phyloP scores from a whole-genome alignment of 2,888 invertebrate species.

The Agrilus biguttatus region DNA sequence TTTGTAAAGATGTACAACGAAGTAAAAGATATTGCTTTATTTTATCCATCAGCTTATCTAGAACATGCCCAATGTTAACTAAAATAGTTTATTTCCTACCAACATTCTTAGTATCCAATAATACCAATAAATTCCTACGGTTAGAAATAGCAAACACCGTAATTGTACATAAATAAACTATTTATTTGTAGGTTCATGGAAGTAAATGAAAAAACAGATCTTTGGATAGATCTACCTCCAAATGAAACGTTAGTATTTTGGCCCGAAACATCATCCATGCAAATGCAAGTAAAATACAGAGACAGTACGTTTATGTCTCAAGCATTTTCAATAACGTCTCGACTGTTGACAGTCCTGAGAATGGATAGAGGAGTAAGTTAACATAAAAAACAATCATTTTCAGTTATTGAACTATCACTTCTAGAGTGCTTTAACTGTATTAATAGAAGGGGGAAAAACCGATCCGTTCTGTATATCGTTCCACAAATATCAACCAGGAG shows the following conservation, averaged over 20 bases:
- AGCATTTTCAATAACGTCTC: slow-evolving; percentile 55
- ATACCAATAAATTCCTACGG: slow-evolving; percentile 40
- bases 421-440: slow-evolving; percentile 54
- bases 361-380: slow-evolving; percentile 67
- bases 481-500: slow-evolving; percentile 57
- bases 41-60: slow-evolving; percentile 51
- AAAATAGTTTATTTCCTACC: slow-evolving; percentile 68
- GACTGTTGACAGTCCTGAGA: slow-evolving; percentile 59
- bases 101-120: slow-evolving; percentile 63
- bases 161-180: background rate
- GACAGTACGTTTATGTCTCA: slow-evolving; percentile 65
- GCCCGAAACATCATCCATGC: slow-evolving; percentile 70
- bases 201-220: slow-evolving; percentile 68
- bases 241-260: slow-evolving; percentile 61
- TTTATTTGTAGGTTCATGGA: slow-evolving; percentile 56
- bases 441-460: slow-evolving; percentile 59
- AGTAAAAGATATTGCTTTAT: slow-evolving; percentile 59
- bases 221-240: slow-evolving; percentile 64
- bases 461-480: slow-evolving; percentile 63
- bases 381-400: background rate
- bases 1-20: slow-evolving; percentile 56
- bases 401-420: slow-evolving; percentile 12
- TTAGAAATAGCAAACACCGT: slow-evolving; percentile 12
- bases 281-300: slow-evolving; percentile 64
- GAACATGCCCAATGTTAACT: slow-evolving; percentile 57